These are phyloP conservation scores for Oenanthe oenanthe DNA, from an alignment of 2,113 vertebrate genomes.

Conservation along the genomic window DNA sequence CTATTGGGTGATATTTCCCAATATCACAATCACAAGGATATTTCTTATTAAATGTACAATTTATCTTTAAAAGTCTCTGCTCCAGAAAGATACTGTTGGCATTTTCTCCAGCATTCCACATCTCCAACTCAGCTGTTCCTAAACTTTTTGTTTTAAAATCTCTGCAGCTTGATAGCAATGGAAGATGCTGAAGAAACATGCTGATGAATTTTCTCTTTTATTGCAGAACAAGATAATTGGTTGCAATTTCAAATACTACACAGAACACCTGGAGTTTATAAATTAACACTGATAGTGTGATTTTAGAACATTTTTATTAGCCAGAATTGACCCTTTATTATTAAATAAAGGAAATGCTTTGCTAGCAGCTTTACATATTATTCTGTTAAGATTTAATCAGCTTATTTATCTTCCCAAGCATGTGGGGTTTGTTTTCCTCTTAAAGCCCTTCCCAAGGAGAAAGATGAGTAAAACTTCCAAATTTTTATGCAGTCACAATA, in stretches of 20 bases:
- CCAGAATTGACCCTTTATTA: not conserved
- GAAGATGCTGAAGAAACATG: not conserved
- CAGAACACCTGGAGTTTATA: not conserved
- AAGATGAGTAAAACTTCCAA: not conserved
- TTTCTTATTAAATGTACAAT: not conserved
- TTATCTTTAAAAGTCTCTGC: not conserved
- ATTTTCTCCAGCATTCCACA: not conserved
- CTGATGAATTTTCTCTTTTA: not conserved
- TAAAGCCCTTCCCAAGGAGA: conserved; percentile 53
- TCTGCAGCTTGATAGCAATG: not conserved
- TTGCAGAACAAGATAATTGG: not conserved
- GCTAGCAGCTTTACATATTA: conserved; percentile 32
- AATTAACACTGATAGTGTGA: not conserved
- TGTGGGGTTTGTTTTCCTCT: not conserved
- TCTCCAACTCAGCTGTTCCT: not conserved
- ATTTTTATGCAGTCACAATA: not conserved
- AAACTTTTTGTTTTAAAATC: not conserved
- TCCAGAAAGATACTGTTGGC: not conserved
- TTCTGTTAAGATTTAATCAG: conserved; percentile 29
- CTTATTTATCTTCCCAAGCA: conserved; percentile 40
- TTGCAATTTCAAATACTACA: not conserved
- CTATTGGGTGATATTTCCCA: not conserved
- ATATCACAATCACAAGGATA: not conserved
- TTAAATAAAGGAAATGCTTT: conserved; percentile 1
- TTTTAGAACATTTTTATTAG: not conserved